Evolutionary conservation across 1,140 invertebrate genomes (phyloP).

Genomic region (Drosophila suzukii): DNA sequence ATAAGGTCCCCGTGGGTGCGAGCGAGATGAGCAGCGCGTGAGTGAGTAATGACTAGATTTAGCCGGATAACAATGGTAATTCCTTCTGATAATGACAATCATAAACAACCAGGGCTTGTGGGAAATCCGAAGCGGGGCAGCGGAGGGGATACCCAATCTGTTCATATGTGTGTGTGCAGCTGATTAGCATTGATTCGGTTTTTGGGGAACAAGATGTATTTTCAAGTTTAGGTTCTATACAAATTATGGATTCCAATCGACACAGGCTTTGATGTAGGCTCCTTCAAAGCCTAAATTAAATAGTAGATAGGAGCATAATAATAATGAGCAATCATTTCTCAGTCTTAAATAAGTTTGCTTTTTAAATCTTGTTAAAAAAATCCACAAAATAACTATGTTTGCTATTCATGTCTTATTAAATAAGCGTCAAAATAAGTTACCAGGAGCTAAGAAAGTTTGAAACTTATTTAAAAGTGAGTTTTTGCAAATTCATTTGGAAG

Average conservation of each 20-base stretch:
- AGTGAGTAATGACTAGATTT: slow-evolving; percentile 78
- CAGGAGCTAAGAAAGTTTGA: too few relatives aligned
- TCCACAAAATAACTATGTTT: too few relatives aligned
- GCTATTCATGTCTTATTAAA: too few relatives aligned
- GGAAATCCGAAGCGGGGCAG: neutral
- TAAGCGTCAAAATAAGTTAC: too few relatives aligned
- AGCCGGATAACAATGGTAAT: slow-evolving; percentile 78
- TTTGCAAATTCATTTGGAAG: too few relatives aligned
- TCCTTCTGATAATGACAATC: slow-evolving; percentile 73
- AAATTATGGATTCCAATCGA: slow-evolving; percentile 13
- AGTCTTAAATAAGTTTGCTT: too few relatives aligned
- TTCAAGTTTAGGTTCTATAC: neutral
- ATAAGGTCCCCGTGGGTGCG: slow-evolving; percentile 21
- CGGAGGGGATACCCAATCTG: neutral
- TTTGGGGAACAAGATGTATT: slow-evolving; percentile 3
- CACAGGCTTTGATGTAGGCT: too few relatives aligned
- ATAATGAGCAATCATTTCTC: too few relatives aligned
- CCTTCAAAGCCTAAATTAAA: too few relatives aligned
- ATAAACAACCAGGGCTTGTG: slow-evolving; percentile 62
- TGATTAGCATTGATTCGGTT: slow-evolving; percentile 24
- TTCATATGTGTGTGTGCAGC: slow-evolving; percentile 26
- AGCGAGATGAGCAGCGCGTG: slow-evolving; percentile 22
- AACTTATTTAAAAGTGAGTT: too few relatives aligned
- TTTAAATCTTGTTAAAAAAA: too few relatives aligned
- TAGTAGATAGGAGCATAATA: too few relatives aligned